A percentile compares a stretch with the other conserved stretches of the same genome.
phyloP scores from a whole-genome alignment of 2,113 vertebrate genomes.

The Phaethornis superciliosus region DNA sequence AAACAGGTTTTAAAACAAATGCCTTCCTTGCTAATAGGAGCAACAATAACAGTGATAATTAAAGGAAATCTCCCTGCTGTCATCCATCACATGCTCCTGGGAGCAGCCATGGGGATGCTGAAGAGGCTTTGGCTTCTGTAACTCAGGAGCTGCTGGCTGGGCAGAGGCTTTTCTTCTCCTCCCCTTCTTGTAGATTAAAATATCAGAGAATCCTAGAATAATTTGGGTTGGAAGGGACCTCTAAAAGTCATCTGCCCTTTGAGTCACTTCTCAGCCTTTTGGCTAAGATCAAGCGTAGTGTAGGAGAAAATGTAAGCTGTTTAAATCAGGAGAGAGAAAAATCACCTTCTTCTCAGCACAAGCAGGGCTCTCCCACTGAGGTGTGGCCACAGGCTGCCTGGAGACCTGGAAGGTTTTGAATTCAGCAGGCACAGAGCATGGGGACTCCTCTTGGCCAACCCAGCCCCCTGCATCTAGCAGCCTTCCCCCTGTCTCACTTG shows the following conservation, averaged over 20 bases:
- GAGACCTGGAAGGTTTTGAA: fast-evolving
- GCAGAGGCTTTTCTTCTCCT: background rate
- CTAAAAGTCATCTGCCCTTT: no score
- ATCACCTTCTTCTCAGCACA: background rate
- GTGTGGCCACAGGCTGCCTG: background rate
- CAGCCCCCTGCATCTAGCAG: background rate
- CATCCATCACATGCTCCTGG: background rate
- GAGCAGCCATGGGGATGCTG: background rate
- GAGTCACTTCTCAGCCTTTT: no score
- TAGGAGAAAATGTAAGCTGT: background rate
- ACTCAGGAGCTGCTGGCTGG: background rate
- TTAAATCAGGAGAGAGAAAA: background rate
- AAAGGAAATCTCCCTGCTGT: background rate
- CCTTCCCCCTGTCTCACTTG: background rate
- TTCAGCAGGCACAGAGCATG: background rate
- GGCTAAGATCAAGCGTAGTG: no score
- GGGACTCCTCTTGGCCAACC: background rate
- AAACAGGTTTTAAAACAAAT: background rate
- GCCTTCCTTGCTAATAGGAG: background rate
- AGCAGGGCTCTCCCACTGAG: background rate
- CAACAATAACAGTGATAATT: background rate
- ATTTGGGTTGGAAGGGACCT: no score
- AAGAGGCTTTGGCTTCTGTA: background rate
- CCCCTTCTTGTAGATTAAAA: background rate
- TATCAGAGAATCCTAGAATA: no score